Conservation (phyloP, 23 tunicate genomes). For the Halocynthia aurantium region DNA sequence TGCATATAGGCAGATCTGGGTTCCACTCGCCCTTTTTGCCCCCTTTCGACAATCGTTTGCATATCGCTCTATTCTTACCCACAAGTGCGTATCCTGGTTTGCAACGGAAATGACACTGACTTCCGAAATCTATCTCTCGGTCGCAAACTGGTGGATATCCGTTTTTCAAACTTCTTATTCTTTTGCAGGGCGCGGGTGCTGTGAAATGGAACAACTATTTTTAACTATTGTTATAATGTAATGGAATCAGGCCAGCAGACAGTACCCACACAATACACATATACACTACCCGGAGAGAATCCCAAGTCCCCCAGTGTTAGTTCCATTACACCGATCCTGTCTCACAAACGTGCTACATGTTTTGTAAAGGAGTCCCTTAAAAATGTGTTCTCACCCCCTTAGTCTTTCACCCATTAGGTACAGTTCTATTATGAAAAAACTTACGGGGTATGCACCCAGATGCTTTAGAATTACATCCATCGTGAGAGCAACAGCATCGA, state of each 20-base stretch:
- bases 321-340: too few relatives aligned
- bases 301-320: too few relatives aligned
- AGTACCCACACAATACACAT: too few relatives aligned
- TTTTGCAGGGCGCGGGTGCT: constrained; percentile 5
- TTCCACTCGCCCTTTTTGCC: background rate
- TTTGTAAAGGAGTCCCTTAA: too few relatives aligned
- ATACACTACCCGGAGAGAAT: too few relatives aligned
- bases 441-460: constrained; percentile 9
- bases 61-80: background rate
- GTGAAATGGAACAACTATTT: background rate
- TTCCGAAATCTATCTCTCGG: background rate
- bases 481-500: background rate
- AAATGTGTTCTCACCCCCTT: too few relatives aligned
- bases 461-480: background rate
- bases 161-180: background rate
- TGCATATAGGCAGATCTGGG: background rate
- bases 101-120: background rate
- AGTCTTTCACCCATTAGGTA: too few relatives aligned
- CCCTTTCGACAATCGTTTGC: background rate
- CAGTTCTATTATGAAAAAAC: background rate
- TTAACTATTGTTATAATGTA: too few relatives aligned
- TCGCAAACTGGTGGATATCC: background rate
- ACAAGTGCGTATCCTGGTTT: background rate
- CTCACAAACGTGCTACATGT: too few relatives aligned
- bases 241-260: too few relatives aligned